Percentiles rank a stretch among this genome's conserved stretches.
Conservation (phyloP, 2,797 vertebrate species). For the Pseudochromis fuscus region DNA sequence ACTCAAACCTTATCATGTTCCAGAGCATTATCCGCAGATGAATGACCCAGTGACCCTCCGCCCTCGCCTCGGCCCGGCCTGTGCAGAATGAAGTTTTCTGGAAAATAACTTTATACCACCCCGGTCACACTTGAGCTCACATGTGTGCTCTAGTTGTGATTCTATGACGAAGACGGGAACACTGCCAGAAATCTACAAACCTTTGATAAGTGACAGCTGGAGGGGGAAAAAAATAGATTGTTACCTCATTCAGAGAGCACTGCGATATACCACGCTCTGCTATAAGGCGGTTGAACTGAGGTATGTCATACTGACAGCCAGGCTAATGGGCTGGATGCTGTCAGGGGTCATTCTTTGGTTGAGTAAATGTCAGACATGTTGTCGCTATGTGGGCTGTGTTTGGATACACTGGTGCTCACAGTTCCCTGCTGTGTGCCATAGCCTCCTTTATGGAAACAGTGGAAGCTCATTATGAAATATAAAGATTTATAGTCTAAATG, state of each 20-base stretch:
- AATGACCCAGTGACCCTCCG: conserved; percentile 15
- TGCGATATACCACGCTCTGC: conserved; percentile 20
- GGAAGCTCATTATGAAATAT: no score
- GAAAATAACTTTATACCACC: conserved; percentile 24
- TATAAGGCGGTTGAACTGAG: conserved; percentile 3
- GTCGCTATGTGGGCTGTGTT: conserved; percentile 27
- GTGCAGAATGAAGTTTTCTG: conserved; percentile 47
- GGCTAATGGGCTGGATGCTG: conserved; percentile 42
- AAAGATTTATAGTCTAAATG: no score
- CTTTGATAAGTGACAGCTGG: conserved; percentile 53
- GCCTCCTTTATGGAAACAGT: conserved; percentile 16
- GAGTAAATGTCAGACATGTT: conserved; percentile 51
- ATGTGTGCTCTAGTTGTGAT: conserved; percentile 22
- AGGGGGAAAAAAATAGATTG: conserved; percentile 41
- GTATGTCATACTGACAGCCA: conserved; percentile 17
- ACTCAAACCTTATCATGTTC: conserved; percentile 14
- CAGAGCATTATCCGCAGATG: conserved; percentile 23
- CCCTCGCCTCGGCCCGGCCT: neutral
- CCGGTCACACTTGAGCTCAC: neutral
- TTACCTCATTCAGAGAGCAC: conserved; percentile 35
- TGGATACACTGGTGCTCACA: conserved; percentile 13
- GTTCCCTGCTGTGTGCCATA: conserved; percentile 5
- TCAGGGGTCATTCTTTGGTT: conserved; percentile 44
- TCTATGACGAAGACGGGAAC: conserved; percentile 35
- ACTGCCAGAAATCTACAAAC: conserved; percentile 32